These are phyloP conservation scores for Xiphophorus couchianus DNA, from an alignment of 2,113 vertebrate species.

Conservation along the genomic window DNA sequence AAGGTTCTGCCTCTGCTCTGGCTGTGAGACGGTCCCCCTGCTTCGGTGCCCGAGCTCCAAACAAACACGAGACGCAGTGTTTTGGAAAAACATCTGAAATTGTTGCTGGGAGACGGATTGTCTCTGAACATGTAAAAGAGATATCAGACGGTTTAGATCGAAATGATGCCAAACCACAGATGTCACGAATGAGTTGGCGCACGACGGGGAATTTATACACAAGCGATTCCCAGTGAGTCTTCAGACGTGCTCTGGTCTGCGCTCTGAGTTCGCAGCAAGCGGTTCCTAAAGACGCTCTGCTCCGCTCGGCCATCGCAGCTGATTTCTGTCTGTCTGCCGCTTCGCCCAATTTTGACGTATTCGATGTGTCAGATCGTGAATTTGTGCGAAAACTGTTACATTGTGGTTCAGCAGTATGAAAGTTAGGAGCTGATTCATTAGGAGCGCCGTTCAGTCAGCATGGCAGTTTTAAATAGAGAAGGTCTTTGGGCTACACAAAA, in stretches of 20 bases:
- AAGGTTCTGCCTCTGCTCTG: neutral
- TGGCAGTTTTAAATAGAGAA: no score
- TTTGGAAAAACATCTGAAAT: conserved; percentile 1
- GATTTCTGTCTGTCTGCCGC: neutral
- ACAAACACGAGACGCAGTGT: neutral
- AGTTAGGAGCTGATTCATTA: neutral
- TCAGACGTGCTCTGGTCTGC: no score
- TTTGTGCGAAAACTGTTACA: no score
- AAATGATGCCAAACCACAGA: neutral
- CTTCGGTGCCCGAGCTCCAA: neutral
- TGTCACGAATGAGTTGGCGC: neutral
- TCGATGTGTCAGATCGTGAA: neutral
- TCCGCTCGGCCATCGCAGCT: neutral
- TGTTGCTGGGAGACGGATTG: neutral
- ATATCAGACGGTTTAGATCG: neutral
- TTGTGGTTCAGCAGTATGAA: neutral
- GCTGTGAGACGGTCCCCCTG: neutral
- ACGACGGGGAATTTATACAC: neutral
- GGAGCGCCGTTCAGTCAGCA: neutral
- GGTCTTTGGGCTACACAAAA: no score
- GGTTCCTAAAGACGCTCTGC: neutral
- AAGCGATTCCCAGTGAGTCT: neutral
- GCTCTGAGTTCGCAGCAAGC: neutral
- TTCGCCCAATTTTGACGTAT: neutral
- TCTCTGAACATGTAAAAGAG: neutral